These are phyloP conservation scores for Meghimatium bilineatum DNA, from an alignment of 2,888 invertebrate species.

Conservation along the genomic window DNA sequence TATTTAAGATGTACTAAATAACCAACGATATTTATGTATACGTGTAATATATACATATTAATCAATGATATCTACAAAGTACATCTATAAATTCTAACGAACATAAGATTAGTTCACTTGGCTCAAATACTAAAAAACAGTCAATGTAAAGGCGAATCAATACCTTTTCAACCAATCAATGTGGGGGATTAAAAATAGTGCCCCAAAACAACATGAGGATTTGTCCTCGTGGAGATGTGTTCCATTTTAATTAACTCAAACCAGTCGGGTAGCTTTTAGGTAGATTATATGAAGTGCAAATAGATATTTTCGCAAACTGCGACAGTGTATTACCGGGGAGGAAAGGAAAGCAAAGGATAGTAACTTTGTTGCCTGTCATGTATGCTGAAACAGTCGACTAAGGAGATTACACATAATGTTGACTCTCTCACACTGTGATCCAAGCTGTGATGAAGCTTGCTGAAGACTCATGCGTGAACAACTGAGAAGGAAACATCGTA, in stretches of 20 bases:
- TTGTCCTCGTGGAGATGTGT: background rate
- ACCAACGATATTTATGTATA: too few relatives aligned
- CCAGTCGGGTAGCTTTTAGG: background rate
- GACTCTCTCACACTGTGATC: too few relatives aligned
- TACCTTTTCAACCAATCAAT: slow-evolving; percentile 3
- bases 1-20: too few relatives aligned
- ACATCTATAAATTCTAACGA: background rate
- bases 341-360: too few relatives aligned
- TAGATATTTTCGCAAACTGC: background rate
- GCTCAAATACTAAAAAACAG: background rate
- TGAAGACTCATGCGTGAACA: too few relatives aligned
- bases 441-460: too few relatives aligned
- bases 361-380: too few relatives aligned
- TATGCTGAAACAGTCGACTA: too few relatives aligned
- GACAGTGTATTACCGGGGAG: background rate
- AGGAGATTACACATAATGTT: too few relatives aligned
- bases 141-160: slow-evolving; percentile 5
- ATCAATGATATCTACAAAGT: background rate
- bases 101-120: background rate
- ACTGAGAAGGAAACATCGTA: too few relatives aligned
- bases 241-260: slow-evolving; percentile 2
- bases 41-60: too few relatives aligned
- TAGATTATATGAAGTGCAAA: background rate
- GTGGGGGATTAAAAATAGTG: background rate
- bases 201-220: slow-evolving; percentile 2